Percentiles rank a stretch among this genome's conserved stretches.
These are phyloP conservation scores for Globia sparganii DNA, from an alignment of 2,888 invertebrate species.

Conservation along the genomic window DNA sequence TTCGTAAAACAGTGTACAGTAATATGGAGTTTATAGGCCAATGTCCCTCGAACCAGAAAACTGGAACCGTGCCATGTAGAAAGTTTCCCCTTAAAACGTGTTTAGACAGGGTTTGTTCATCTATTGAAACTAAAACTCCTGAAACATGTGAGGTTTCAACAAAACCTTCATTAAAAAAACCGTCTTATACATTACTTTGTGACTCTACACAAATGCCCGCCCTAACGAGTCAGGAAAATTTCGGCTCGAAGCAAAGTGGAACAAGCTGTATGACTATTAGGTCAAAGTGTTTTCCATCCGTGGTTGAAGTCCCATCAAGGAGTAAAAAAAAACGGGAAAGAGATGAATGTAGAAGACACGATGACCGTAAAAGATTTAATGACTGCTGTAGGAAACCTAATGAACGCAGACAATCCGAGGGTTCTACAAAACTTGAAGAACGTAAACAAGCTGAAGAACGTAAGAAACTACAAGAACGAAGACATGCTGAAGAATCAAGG, in stretches of 20 bases:
- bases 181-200: background rate
- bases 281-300: background rate
- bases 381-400: conserved; percentile 7
- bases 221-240: conserved; percentile 32
- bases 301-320: background rate
- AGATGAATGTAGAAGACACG: conserved; percentile 21
- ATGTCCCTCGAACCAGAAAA: conserved; percentile 33
- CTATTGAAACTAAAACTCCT: background rate
- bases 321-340: conserved; percentile 23
- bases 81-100: conserved; percentile 3
- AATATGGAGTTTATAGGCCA: conserved; percentile 27
- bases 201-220: conserved; percentile 10
- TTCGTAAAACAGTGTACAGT: conserved; percentile 16
- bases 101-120: conserved; percentile 14
- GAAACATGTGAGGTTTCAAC: conserved; percentile 2
- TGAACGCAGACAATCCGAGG: conserved; percentile 1
- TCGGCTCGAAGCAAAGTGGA: background rate
- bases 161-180: conserved; percentile 49
- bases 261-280: conserved; percentile 6
- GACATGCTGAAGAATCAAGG: background rate
- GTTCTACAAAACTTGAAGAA: conserved; percentile 1
- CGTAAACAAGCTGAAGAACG: background rate
- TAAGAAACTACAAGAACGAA: conserved; percentile 4
- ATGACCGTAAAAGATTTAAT: conserved; percentile 12
- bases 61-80: conserved; percentile 45